Conservation (phyloP, 2,797 vertebrate genomes). For the Takifugu rubripes region DNA sequence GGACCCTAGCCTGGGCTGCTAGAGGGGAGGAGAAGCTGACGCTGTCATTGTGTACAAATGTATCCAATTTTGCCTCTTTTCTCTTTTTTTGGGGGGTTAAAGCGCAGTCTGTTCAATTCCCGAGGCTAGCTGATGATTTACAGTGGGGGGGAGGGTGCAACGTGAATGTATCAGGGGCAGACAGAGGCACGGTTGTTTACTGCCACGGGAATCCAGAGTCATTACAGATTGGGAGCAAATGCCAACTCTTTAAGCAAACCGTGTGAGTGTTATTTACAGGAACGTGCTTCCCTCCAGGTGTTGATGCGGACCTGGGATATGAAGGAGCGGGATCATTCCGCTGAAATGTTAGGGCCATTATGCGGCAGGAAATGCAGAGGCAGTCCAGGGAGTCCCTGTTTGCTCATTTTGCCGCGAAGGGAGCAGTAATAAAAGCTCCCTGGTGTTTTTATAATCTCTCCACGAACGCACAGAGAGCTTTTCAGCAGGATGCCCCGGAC, state of each 20-base stretch:
- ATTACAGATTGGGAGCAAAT: constrained; percentile 42
- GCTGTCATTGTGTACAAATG: constrained; percentile 56
- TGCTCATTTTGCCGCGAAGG: constrained; percentile 27
- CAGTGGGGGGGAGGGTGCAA: constrained; percentile 30
- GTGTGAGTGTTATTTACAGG: constrained; percentile 12
- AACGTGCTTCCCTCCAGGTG: constrained; percentile 39
- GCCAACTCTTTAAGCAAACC: constrained; percentile 57
- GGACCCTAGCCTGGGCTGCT: constrained; percentile 41
- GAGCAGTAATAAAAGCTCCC: constrained; percentile 65
- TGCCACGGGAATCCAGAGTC: constrained; percentile 37
- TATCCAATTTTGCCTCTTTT: constrained; percentile 46
- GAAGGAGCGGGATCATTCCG: constrained; percentile 45
- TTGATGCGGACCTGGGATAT: constrained; percentile 42
- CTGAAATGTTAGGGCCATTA: constrained; percentile 35
- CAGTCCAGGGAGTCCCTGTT: constrained; percentile 33
- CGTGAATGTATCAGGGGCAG: constrained; percentile 50
- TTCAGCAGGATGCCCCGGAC: neutral
- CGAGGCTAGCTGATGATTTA: constrained; percentile 41
- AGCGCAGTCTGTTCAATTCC: constrained; percentile 59
- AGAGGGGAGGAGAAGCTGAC: constrained; percentile 23
- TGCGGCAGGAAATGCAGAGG: constrained; percentile 29
- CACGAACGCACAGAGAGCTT: constrained; percentile 12
- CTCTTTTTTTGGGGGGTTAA: constrained; percentile 12
- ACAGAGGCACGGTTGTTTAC: constrained; percentile 60
- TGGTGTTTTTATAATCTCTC: constrained; percentile 11